These are phyloP conservation scores for Drosophila rufa DNA, from an alignment of 1,140 invertebrate genomes.

Conservation along the genomic window DNA sequence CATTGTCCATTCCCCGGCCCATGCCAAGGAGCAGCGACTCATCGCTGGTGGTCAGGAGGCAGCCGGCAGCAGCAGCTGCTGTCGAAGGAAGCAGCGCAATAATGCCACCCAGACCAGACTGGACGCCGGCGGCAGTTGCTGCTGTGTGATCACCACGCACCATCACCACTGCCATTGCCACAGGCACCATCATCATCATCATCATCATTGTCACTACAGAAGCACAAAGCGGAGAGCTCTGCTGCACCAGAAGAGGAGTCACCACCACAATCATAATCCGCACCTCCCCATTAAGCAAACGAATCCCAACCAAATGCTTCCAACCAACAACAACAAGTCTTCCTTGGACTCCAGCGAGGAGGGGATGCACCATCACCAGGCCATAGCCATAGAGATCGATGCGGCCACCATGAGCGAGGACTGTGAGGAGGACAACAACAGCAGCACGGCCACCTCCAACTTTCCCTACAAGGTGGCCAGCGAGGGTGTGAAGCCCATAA, in stretches of 20 bases:
- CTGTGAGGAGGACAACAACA: conserved; percentile 66
- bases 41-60: conserved; percentile 28
- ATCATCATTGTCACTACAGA: conserved; percentile 48
- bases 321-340: conserved; percentile 68
- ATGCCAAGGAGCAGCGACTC: conserved; percentile 22
- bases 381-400: conserved; percentile 81
- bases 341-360: conserved; percentile 78
- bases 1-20: conserved; percentile 61
- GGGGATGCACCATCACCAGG: conserved; percentile 50
- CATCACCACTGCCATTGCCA: conserved; percentile 63
- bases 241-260: conserved; percentile 41
- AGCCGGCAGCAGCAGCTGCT: conserved; percentile 30
- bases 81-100: conserved; percentile 74
- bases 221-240: conserved; percentile 35
- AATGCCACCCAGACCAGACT: conserved; percentile 77
- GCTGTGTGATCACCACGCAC: conserved; percentile 70
- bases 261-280: conserved; percentile 25
- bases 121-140: conserved; percentile 50
- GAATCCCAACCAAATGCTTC: conserved; percentile 38
- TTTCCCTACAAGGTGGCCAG: conserved; percentile 76
- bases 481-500: conserved; percentile 67
- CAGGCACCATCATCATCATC: conserved; percentile 44
- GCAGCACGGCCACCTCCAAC: conserved; percentile 80
- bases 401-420: conserved; percentile 71
- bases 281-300: conserved; percentile 20